phyloP scores from a whole-genome alignment of 2,888 invertebrate genomes.

The Noctuana brunneofusca region DNA sequence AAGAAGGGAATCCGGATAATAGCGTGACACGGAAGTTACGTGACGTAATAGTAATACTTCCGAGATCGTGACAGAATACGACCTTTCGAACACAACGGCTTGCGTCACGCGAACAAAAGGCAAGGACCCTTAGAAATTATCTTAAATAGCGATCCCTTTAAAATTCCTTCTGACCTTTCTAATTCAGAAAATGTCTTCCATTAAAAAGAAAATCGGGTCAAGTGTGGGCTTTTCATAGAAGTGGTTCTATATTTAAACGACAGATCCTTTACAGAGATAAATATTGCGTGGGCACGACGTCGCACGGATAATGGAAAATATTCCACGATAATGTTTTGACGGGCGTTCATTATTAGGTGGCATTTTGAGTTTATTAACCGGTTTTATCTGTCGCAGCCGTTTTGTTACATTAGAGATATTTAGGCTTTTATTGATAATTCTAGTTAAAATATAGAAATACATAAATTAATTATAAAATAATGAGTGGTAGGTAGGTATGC shows the following conservation, averaged over 20 bases:
- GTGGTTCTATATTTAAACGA: constrained; percentile 27
- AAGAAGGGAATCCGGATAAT: not conserved
- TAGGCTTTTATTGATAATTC: too few relatives aligned
- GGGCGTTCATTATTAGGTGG: too few relatives aligned
- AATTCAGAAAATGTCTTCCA: constrained; percentile 12
- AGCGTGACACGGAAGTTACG: not conserved
- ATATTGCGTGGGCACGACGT: constrained; percentile 7
- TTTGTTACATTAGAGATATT: too few relatives aligned
- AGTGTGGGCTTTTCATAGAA: constrained; percentile 19
- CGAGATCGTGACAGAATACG: constrained; percentile 14
- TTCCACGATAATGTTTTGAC: not conserved
- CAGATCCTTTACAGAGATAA: constrained; percentile 24
- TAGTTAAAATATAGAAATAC: too few relatives aligned
- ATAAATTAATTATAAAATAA: too few relatives aligned
- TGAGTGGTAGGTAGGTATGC: too few relatives aligned
- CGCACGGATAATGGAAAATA: constrained; percentile 6
- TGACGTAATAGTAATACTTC: not conserved
- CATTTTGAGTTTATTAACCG: too few relatives aligned
- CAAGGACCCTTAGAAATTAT: constrained; percentile 19
- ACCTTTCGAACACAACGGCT: constrained; percentile 1
- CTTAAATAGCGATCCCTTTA: constrained; percentile 26
- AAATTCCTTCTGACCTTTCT: constrained; percentile 19
- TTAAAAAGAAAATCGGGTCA: constrained; percentile 25
- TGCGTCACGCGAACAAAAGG: constrained; percentile 16
- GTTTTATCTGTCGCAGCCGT: too few relatives aligned